Conservation (phyloP, 2,797 vertebrate species). For the Sebastes itinus region DNA sequence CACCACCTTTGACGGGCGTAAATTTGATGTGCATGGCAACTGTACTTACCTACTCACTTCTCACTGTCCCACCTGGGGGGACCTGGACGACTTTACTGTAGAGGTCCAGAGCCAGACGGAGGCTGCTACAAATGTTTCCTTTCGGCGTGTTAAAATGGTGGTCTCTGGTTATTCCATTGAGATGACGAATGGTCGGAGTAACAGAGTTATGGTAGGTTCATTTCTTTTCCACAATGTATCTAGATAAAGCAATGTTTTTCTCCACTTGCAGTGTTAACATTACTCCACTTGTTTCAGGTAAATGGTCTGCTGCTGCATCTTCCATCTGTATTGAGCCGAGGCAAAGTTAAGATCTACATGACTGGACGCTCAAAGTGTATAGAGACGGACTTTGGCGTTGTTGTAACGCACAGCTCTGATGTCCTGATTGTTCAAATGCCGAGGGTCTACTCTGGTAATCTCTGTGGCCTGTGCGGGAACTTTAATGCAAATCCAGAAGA, state of each 20-base stretch:
- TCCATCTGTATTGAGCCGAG: slow-evolving; percentile 29
- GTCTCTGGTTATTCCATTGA: slow-evolving; percentile 30
- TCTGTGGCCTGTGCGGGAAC: slow-evolving; percentile 73
- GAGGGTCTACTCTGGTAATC: slow-evolving; percentile 54
- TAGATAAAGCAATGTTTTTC: not conserved
- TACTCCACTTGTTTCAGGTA: slow-evolving; percentile 18
- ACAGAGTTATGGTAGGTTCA: slow-evolving; percentile 22
- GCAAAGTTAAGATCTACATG: slow-evolving; percentile 65
- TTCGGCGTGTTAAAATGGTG: slow-evolving; percentile 10
- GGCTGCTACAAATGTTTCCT: slow-evolving; percentile 1
- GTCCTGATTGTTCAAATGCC: slow-evolving; percentile 67
- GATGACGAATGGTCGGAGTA: slow-evolving; percentile 6
- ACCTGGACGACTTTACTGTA: slow-evolving; percentile 5
- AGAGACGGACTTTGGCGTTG: slow-evolving; percentile 61
- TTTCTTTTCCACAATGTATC: not conserved
- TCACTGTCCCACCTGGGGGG: slow-evolving; percentile 51
- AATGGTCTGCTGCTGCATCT: slow-evolving; percentile 39
- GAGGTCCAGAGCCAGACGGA: slow-evolving; percentile 29
- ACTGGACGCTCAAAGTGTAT: slow-evolving; percentile 62
- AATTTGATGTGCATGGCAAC: slow-evolving; percentile 77
- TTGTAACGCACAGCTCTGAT: slow-evolving; percentile 53
- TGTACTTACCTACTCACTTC: slow-evolving; percentile 73
- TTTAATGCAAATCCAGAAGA: slow-evolving; percentile 50
- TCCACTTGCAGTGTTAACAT: not conserved
- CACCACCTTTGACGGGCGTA: slow-evolving; percentile 71